phyloP scores from a whole-genome alignment of 35 echinoderm and acorn worm species.

The Amphiura filiformis region DNA sequence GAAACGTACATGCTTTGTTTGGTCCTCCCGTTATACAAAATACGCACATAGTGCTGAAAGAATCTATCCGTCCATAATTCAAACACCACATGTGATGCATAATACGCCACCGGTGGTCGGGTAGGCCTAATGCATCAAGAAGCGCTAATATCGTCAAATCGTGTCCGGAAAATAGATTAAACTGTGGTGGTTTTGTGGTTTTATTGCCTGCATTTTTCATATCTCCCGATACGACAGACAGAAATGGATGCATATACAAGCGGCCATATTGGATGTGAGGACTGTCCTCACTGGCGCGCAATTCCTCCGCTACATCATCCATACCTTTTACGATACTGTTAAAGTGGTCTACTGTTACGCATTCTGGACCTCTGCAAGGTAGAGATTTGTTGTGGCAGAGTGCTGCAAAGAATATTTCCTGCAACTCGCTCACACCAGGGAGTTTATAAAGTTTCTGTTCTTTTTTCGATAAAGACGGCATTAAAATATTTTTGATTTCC shows the following conservation, averaged over 20 bases:
- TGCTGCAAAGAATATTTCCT: constrained; percentile 23
- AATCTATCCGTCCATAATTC: constrained; percentile 49
- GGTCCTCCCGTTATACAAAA: constrained; percentile 47
- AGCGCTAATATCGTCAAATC: constrained; percentile 51
- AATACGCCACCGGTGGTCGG: constrained; percentile 47
- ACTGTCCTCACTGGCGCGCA: background rate
- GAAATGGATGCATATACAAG: constrained; percentile 46
- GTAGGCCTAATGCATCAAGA: constrained; percentile 36
- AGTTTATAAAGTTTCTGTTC: background rate
- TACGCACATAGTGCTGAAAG: constrained; percentile 24
- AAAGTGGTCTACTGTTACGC: constrained; percentile 18
- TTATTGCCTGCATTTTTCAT: constrained; percentile 38
- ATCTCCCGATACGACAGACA: background rate
- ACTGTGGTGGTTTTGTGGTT: background rate
- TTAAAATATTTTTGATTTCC: background rate
- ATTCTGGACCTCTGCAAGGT: constrained; percentile 31
- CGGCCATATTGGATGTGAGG: constrained; percentile 43
- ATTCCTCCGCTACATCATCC: background rate
- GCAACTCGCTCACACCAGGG: constrained; percentile 9
- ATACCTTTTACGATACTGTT: background rate
- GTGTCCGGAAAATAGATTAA: constrained; percentile 57
- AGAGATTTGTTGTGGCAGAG: constrained; percentile 40
- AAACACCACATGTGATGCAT: constrained; percentile 47
- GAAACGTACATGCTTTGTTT: constrained; percentile 1
- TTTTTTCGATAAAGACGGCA: background rate